Conservation (phyloP, 2,888 invertebrate species). For the Dicycla oo region DNA sequence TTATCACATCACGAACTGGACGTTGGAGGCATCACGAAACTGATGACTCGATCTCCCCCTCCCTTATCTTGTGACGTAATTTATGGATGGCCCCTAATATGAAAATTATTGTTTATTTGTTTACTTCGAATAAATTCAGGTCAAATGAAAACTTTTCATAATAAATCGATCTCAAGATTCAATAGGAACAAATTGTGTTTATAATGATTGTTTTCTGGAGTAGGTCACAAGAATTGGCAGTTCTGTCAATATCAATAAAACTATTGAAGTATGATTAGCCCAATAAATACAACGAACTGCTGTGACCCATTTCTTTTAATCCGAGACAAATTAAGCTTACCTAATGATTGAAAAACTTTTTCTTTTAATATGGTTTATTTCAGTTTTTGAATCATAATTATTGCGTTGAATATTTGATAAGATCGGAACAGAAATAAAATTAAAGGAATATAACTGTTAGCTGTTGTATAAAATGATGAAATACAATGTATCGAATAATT, state of each 20-base stretch:
- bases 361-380: background rate
- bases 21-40: background rate
- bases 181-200: constrained; percentile 16
- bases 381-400: background rate
- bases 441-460: background rate
- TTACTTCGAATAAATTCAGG: constrained; percentile 2
- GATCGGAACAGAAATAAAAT: background rate
- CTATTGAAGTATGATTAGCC: constrained; percentile 4
- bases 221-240: constrained; percentile 37
- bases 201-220: constrained; percentile 8
- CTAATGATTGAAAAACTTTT: constrained; percentile 8
- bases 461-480: background rate
- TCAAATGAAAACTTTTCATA: constrained; percentile 7
- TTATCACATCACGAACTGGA: no score
- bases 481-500: background rate
- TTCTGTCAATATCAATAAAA: constrained; percentile 18
- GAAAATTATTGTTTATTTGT: constrained; percentile 3
- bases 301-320: constrained; percentile 21
- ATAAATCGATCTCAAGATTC: background rate
- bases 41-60: background rate
- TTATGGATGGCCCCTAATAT: background rate
- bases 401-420: background rate
- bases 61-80: background rate
- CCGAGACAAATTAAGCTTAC: background rate
- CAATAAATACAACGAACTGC: constrained; percentile 4